Base-by-base conservation (phyloP, 2,888 invertebrate genomes). In the Orthosia gothica region DNA sequence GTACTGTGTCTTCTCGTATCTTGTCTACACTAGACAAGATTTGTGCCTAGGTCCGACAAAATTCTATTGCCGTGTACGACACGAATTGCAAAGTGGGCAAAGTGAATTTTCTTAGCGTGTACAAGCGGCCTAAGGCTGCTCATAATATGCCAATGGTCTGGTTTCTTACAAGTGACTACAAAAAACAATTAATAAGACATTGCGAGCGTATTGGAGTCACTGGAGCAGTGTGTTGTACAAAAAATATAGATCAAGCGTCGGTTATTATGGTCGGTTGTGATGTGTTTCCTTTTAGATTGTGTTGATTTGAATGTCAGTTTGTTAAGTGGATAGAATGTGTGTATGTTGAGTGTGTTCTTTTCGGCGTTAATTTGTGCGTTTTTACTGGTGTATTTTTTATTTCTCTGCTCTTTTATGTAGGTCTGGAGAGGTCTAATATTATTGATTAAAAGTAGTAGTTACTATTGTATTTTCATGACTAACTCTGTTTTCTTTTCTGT, bases 181-280 rank as follows among this genome's bases (percentile, higher is more conserved):
- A 76, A 74, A 74, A 82, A 79, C 67, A 73, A 70, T 71, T 63
- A 67, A 55, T 72, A 67, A 62, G 58, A 55, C 59, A 73, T 84
- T 79, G 76, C 73, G 47, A 74, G 47, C 81, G 49, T 61, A 85
- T 86, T 83, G 71, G 62, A 81, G 84, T 59, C 78, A 80, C 63
- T 85, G 67, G 86, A 71, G 55, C 74, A 80, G 61, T 62, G 68
- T 65, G 63, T 50, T 20, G n/a, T 12, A 5, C 16, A 85, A 76
- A 86, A 76, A 87, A 83, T 7, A 32, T 62, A 20, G 2, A 76
- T 72, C 59, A 65, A 59, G 15, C 18, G 12, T 23, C 4, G 55
- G 50, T 20, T 73, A 74, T 66, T 59, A 67, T 15, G 66, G 49
- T n/a, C 49, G 15, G 15, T 20, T 11, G 2, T 57, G 2, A 45